phyloP scores from a whole-genome alignment of 30 jellyfish, hydroid and myxozoan genomes.

The Pelagia noctiluca region DNA sequence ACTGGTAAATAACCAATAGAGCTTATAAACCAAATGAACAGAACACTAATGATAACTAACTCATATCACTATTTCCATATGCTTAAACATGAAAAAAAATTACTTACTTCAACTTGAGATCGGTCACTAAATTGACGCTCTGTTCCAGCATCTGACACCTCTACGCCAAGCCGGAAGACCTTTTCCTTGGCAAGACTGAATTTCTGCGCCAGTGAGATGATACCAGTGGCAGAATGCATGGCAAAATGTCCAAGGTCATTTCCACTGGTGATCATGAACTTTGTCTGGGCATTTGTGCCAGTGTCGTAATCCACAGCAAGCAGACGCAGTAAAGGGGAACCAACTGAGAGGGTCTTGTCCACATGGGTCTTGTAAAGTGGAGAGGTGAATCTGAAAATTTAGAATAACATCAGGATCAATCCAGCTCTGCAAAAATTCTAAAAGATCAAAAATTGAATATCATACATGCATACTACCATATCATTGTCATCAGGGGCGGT shows the following conservation, averaged over 20 bases:
- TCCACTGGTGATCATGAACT: conserved; percentile 62
- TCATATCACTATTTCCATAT: too few species aligned
- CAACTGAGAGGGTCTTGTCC: conserved; percentile 24
- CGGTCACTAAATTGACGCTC: conserved; percentile 37
- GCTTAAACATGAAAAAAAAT: too few species aligned
- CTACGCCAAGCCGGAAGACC: conserved; percentile 49
- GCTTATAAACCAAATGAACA: too few species aligned
- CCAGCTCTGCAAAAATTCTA: too few species aligned
- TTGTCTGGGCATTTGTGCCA: conserved; percentile 74
- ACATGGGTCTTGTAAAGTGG: conserved; percentile 41
- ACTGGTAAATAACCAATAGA: too few species aligned
- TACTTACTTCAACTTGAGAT: conserved; percentile 66
- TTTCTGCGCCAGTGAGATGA: conserved; percentile 51
- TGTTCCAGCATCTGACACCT: conserved; percentile 74
- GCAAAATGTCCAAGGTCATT: conserved; percentile 54
- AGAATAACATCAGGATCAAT: too few species aligned
- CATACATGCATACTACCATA: not conserved
- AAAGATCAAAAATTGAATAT: too few species aligned
- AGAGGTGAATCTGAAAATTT: conserved; percentile 42
- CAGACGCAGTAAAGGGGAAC: conserved; percentile 57
- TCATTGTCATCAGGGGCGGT: not conserved
- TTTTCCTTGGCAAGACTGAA: conserved; percentile 17
- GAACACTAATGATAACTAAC: too few species aligned
- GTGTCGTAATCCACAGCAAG: conserved; percentile 72
- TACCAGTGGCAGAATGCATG: conserved; percentile 65